These are phyloP conservation scores for Heliconius eleuchia DNA, from an alignment of 1,140 invertebrate genomes.

Conservation along the genomic window DNA sequence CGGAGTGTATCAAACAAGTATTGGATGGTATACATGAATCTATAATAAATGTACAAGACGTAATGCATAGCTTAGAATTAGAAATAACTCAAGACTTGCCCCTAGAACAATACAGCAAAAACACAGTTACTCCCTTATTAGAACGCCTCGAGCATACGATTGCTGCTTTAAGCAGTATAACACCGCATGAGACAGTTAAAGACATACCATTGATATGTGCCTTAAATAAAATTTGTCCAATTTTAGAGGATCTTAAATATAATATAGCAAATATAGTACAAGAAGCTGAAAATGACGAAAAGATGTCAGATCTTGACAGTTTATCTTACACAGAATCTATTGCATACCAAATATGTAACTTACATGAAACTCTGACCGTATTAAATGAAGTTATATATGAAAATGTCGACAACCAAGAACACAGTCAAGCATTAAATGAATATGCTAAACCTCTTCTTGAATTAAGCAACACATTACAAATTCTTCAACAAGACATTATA, in stretches of 20 bases:
- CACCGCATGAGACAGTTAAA: constrained; percentile 49
- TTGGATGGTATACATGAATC: constrained; percentile 71
- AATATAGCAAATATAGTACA: constrained; percentile 50
- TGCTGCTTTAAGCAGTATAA: constrained; percentile 54
- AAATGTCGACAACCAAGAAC: constrained; percentile 53
- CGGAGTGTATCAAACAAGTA: constrained; percentile 69
- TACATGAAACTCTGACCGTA: constrained; percentile 64
- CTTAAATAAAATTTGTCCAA: constrained; percentile 59
- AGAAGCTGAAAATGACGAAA: constrained; percentile 48
- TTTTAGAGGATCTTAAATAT: constrained; percentile 65
- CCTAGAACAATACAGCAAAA: constrained; percentile 38
- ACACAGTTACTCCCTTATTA: constrained; percentile 51
- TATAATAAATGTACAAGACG: constrained; percentile 69
- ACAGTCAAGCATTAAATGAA: constrained; percentile 68
- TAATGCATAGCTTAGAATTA: constrained; percentile 63
- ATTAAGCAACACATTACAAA: constrained; percentile 74
- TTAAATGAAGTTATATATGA: constrained; percentile 66
- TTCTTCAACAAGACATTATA: constrained; percentile 75
- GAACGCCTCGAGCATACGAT: constrained; percentile 64
- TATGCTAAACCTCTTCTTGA: constrained; percentile 81
- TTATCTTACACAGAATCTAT: constrained; percentile 54
- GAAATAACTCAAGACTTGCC: constrained; percentile 57
- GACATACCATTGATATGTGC: constrained; percentile 46
- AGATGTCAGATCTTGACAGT: constrained; percentile 69
- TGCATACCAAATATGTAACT: constrained; percentile 64